These are phyloP conservation scores for Lipophrys pholis DNA, from an alignment of 2,113 vertebrate genomes.

Conservation along the genomic window DNA sequence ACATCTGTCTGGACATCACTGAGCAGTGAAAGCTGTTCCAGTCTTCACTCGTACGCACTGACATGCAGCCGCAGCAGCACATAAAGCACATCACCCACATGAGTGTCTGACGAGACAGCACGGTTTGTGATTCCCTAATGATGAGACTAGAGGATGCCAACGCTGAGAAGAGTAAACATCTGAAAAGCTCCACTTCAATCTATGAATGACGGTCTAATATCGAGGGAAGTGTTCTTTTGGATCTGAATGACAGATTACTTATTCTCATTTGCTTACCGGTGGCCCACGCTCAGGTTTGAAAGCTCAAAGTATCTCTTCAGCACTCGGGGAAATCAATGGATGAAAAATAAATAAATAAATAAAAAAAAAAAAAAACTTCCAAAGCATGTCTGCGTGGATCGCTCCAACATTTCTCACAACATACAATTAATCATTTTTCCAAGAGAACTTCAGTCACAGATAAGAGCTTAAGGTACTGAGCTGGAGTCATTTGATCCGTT, in stretches of 20 bases:
- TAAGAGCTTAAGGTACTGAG: background rate
- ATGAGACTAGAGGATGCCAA: background rate
- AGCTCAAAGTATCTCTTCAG: constrained; percentile 46
- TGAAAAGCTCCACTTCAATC: constrained; percentile 7
- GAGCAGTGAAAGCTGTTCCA: background rate
- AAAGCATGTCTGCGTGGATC: constrained; percentile 23
- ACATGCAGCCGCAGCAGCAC: background rate
- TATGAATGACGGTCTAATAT: background rate
- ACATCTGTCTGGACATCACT: constrained; percentile 16
- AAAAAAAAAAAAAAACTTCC: constrained; percentile 20
- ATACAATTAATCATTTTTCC: constrained; percentile 11
- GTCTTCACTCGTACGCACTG: constrained; percentile 4
- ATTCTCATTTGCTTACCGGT: constrained; percentile 19
- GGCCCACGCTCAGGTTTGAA: constrained; percentile 7
- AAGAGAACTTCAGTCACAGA: constrained; percentile 5
- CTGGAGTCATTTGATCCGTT: constrained; percentile 7
- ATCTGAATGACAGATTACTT: constrained; percentile 20
- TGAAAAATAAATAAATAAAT: too few species aligned
- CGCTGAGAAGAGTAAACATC: background rate
- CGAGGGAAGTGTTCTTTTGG: constrained; percentile 23
- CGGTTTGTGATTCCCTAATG: background rate
- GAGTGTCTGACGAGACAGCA: background rate
- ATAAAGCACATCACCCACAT: background rate
- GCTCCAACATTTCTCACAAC: constrained; percentile 21
- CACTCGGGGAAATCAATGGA: constrained; percentile 28